phyloP scores from a whole-genome alignment of 2,797 vertebrate genomes.

The Ataeniobius toweri region DNA sequence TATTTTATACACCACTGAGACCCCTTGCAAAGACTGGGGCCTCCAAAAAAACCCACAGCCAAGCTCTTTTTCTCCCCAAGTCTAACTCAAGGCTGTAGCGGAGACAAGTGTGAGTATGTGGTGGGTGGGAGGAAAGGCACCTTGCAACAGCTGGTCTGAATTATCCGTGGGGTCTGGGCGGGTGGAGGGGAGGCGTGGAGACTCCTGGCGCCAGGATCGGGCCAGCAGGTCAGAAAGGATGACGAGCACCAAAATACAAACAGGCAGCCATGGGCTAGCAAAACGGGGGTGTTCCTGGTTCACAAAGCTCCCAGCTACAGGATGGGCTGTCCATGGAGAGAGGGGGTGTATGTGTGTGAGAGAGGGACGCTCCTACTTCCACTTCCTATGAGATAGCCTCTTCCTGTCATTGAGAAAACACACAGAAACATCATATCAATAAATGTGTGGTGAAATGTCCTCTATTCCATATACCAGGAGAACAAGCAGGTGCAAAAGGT shows the following conservation, averaged over 20 bases:
- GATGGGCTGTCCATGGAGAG: conserved; percentile 66
- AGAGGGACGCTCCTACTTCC: conserved; percentile 79
- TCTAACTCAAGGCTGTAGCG: conserved; percentile 52
- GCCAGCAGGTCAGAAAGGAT: conserved; percentile 84
- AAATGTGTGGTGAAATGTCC: conserved; percentile 33
- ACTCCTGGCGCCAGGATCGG: conserved; percentile 84
- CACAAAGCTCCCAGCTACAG: conserved; percentile 71
- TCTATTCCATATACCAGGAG: conserved; percentile 16
- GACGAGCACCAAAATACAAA: conserved; percentile 85
- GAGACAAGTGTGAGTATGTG: conserved; percentile 72
- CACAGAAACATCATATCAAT: conserved; percentile 53
- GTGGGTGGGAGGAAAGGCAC: conserved; percentile 78
- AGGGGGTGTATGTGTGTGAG: conserved; percentile 29
- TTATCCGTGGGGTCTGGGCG: conserved; percentile 75
- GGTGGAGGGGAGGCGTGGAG: conserved; percentile 71
- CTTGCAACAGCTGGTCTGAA: conserved; percentile 86
- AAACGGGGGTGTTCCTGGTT: conserved; percentile 80
- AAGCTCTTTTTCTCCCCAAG: conserved; percentile 24
- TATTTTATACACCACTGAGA: conserved; percentile 65
- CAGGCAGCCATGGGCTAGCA: conserved; percentile 75
- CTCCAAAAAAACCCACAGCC: conserved; percentile 41
- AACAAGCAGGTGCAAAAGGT: conserved; percentile 1
- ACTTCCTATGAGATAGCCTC: conserved; percentile 83
- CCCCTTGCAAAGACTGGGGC: conserved; percentile 69
- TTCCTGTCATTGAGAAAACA: conserved; percentile 81